Conservation (phyloP, 1,140 invertebrate genomes). For the Cepaea nemoralis region DNA sequence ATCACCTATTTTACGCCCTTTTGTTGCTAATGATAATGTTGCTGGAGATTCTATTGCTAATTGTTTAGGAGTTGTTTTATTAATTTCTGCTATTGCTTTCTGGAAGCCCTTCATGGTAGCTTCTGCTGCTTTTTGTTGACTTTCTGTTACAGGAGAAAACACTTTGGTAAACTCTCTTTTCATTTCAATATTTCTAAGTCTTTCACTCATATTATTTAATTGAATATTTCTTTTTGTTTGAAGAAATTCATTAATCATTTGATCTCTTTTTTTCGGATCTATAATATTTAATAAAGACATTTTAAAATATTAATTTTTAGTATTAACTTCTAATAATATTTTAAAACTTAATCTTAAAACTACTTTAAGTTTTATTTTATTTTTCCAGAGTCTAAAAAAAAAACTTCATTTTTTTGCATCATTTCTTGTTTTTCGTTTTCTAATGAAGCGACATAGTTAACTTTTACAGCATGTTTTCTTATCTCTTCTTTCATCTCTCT, state of each 20-base stretch:
- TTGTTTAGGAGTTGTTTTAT: background rate
- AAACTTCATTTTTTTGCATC: background rate
- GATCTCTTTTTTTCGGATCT: too few species aligned
- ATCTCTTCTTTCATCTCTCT: slow-evolving; percentile 9
- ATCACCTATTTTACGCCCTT: background rate
- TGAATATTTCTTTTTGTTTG: too few species aligned
- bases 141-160: too few species aligned
- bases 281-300: too few species aligned
- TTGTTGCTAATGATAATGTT: background rate
- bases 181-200: too few species aligned
- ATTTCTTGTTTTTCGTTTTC: background rate
- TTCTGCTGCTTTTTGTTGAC: background rate
- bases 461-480: background rate
- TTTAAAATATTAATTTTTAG: too few species aligned
- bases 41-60: background rate
- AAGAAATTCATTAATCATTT: too few species aligned
- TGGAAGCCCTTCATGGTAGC: background rate
- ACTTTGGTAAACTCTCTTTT: too few species aligned
- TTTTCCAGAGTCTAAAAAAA: background rate
- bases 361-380: background rate
- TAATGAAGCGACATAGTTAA: background rate
- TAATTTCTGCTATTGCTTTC: background rate
- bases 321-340: too few species aligned
- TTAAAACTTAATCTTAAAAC: background rate
- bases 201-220: too few species aligned